A percentile compares a stretch with the other conserved stretches of the same genome.
Conservation (phyloP, 2,113 vertebrate genomes). For the Chaetodon trifascialis region DNA sequence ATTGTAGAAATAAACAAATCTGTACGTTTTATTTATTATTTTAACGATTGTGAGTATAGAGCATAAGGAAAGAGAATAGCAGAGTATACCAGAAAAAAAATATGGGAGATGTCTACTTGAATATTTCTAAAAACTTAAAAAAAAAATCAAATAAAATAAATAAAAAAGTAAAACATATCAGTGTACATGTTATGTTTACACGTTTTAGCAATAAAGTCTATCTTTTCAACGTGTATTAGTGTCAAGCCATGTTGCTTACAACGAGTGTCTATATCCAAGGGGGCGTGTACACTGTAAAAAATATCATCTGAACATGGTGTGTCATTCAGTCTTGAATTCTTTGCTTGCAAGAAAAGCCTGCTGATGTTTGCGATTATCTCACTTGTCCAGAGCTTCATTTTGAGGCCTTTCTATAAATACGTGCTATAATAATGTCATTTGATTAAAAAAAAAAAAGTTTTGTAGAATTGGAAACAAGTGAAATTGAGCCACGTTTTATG, state of each 20-base stretch:
- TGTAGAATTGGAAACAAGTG: constrained; percentile 17
- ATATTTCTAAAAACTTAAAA: constrained; percentile 87
- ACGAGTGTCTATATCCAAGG: constrained; percentile 64
- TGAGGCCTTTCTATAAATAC: not conserved
- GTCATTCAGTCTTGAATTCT: constrained; percentile 15
- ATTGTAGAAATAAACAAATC: constrained; percentile 90
- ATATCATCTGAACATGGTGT: constrained; percentile 36
- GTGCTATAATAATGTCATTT: not conserved
- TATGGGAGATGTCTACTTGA: constrained; percentile 93
- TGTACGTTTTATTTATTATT: constrained; percentile 98
- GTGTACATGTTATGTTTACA: constrained; percentile 90
- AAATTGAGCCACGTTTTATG: constrained; percentile 15
- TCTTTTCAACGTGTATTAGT: constrained; percentile 87
- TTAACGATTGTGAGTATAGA: constrained; percentile 92
- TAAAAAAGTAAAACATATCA: constrained; percentile 86
- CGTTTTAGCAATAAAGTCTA: constrained; percentile 93
- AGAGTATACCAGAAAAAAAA: constrained; percentile 92
- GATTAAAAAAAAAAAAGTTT: not conserved
- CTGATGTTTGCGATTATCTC: not conserved
- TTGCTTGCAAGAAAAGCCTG: not conserved
- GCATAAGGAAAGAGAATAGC: constrained; percentile 85
- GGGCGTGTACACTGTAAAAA: constrained; percentile 70
- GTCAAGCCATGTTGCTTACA: constrained; percentile 76
- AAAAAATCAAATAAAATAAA: constrained; percentile 77
- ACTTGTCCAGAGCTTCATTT: not conserved